Evolutionary conservation across 92 coral and sea anemone genomes (phyloP).

Genomic region (Porites cylindrica): DNA sequence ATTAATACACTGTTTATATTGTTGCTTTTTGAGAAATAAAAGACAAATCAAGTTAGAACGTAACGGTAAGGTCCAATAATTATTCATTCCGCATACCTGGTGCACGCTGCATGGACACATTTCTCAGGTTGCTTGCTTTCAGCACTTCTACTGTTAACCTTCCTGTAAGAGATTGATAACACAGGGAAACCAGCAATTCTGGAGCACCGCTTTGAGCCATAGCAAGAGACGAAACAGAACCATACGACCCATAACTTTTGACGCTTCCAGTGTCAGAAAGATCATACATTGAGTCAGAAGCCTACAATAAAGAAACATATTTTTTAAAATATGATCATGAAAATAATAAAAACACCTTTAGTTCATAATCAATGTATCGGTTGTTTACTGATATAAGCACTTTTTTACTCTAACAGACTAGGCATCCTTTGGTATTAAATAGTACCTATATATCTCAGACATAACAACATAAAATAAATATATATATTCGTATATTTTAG

Average conservation of each 20-base stretch:
- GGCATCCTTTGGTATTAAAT: no score
- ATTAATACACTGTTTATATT: background rate
- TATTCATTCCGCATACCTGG: slow-evolving; percentile 76
- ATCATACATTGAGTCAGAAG: slow-evolving; percentile 99
- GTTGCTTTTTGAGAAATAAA: background rate
- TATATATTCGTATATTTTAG: no score
- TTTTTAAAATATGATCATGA: background rate
- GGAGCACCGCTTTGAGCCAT: slow-evolving; percentile 98
- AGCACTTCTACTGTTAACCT: slow-evolving; percentile 97
- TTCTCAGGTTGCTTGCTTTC: slow-evolving; percentile 97
- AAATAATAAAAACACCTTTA: background rate
- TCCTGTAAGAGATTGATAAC: slow-evolving; percentile 98
- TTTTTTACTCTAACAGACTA: background rate
- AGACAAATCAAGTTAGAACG: background rate
- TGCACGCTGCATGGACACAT: slow-evolving; percentile 97
- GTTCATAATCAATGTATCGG: background rate
- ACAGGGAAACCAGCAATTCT: slow-evolving; percentile 94
- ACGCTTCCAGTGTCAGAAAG: slow-evolving; percentile 96
- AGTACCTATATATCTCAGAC: no score
- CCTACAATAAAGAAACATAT: slow-evolving; percentile 49
- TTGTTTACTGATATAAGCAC: background rate
- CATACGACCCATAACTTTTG: slow-evolving; percentile 85
- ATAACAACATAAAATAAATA: no score
- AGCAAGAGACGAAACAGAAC: slow-evolving; percentile 94
- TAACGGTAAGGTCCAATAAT: background rate